These are phyloP conservation scores for Neoscelio sp. DNA, from an alignment of 2,888 invertebrate species.

Conservation along the genomic window DNA sequence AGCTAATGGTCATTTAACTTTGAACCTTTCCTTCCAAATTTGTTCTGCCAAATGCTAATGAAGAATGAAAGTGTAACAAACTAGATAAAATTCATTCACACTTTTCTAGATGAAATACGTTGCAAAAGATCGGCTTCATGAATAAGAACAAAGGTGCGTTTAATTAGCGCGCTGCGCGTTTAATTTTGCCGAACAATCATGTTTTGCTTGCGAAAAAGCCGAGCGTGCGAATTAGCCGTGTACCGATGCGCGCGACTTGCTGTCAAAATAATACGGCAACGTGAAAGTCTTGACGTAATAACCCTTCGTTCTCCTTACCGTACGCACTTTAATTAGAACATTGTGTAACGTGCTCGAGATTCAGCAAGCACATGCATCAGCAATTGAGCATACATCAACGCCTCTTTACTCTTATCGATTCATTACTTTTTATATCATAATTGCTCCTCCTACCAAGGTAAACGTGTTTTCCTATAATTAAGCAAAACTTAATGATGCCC, in stretches of 20 bases:
- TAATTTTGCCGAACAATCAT: conserved; percentile 37
- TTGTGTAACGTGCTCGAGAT: conserved; percentile 53
- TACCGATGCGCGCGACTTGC: conserved; percentile 43
- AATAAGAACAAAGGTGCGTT: conserved; percentile 32
- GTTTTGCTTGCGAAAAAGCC: conserved; percentile 47
- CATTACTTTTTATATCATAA: too few relatives aligned
- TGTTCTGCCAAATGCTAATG: too few relatives aligned
- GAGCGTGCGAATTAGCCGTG: conserved; percentile 49
- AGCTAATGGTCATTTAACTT: too few relatives aligned
- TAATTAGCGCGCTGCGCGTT: conserved; percentile 24
- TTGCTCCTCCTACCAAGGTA: too few relatives aligned
- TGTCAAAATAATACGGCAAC: conserved; percentile 58
- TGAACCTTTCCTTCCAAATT: too few relatives aligned
- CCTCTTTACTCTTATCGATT: conserved; percentile 14
- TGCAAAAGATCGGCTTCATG: conserved; percentile 21
- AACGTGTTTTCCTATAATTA: too few relatives aligned
- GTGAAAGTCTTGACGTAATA: conserved; percentile 62
- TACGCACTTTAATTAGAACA: conserved; percentile 53
- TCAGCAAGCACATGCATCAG: too few relatives aligned
- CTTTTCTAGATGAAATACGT: background rate
- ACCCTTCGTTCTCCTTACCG: conserved; percentile 37
- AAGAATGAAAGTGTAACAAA: too few relatives aligned
- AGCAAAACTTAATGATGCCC: too few relatives aligned
- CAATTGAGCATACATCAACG: conserved; percentile 28
- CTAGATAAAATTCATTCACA: background rate